phyloP scores from a whole-genome alignment of 2,888 invertebrate genomes.

The Amorpha juglandis region DNA sequence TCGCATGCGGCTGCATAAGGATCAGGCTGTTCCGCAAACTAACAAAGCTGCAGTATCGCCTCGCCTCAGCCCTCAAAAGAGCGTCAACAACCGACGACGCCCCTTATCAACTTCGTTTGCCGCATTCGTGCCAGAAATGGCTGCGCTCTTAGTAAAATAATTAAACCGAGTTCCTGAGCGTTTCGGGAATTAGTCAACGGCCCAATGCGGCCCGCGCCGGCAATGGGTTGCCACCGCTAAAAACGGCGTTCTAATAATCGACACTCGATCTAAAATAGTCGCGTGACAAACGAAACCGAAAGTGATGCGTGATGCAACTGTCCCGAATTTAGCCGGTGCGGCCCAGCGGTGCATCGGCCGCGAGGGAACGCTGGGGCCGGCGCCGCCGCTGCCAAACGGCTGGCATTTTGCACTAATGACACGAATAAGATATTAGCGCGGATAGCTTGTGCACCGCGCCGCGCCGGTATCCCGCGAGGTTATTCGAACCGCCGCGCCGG shows the following conservation, averaged over 20 bases:
- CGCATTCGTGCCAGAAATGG: constrained; percentile 71
- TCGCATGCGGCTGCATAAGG: constrained; percentile 69
- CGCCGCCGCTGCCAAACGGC: constrained; percentile 74
- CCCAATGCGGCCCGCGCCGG: constrained; percentile 51
- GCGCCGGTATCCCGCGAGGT: constrained; percentile 58
- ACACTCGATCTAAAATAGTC: constrained; percentile 80
- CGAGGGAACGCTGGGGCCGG: constrained; percentile 63
- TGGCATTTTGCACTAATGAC: constrained; percentile 84
- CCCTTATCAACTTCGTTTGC: constrained; percentile 52
- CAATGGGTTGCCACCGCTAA: constrained; percentile 65
- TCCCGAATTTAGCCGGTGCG: constrained; percentile 78
- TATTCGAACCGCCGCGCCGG: constrained; percentile 63
- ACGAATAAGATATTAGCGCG: constrained; percentile 80
- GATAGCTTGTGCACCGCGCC: constrained; percentile 43
- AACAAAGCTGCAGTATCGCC: constrained; percentile 66
- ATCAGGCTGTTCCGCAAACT: constrained; percentile 82
- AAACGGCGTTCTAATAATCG: constrained; percentile 81
- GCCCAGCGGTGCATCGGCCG: constrained; percentile 77
- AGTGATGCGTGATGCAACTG: constrained; percentile 82
- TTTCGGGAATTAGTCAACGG: constrained; percentile 64
- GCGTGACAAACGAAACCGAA: constrained; percentile 82
- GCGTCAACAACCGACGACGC: background rate
- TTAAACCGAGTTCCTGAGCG: constrained; percentile 61
- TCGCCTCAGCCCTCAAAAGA: background rate
- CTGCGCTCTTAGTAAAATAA: constrained; percentile 61